phyloP scores from a whole-genome alignment of 2,888 invertebrate species.

The Pantelozetes paolii region DNA sequence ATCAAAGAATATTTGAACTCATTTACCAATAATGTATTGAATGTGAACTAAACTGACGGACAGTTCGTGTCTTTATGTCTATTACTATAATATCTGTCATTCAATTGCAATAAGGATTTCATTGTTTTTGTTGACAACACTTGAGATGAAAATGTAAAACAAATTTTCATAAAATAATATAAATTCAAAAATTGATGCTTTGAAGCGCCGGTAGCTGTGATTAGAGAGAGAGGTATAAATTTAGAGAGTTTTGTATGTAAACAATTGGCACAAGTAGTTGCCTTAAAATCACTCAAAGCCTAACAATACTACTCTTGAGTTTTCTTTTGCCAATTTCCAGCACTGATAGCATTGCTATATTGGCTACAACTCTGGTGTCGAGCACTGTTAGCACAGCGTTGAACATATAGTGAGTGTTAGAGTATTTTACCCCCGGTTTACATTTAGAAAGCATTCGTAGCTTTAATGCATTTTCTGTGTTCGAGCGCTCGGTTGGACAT shows the following conservation, averaged over 20 bases:
- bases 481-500: conserved; percentile 24
- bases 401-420: neutral
- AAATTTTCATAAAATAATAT: too few relatives aligned
- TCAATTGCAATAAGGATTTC: too few relatives aligned
- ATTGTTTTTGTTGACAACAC: too few relatives aligned
- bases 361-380: neutral
- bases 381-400: neutral
- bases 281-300: conserved; percentile 6
- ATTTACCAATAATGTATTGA: neutral
- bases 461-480: conserved; percentile 47
- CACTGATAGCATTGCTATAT: too few relatives aligned
- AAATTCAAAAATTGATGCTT: too few relatives aligned
- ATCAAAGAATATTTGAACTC: neutral
- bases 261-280: conserved; percentile 28
- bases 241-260: conserved; percentile 14
- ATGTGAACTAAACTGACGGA: too few relatives aligned
- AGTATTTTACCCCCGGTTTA: neutral
- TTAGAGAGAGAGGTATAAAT: neutral
- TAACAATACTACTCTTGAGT: conserved; percentile 16
- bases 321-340: neutral
- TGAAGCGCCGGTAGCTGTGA: conserved; percentile 1
- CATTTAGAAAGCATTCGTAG: conserved; percentile 39
- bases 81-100: too few relatives aligned
- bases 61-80: too few relatives aligned
- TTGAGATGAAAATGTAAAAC: too few relatives aligned